phyloP scores from a whole-genome alignment of 2,888 invertebrate species.

The Metalampra italica region DNA sequence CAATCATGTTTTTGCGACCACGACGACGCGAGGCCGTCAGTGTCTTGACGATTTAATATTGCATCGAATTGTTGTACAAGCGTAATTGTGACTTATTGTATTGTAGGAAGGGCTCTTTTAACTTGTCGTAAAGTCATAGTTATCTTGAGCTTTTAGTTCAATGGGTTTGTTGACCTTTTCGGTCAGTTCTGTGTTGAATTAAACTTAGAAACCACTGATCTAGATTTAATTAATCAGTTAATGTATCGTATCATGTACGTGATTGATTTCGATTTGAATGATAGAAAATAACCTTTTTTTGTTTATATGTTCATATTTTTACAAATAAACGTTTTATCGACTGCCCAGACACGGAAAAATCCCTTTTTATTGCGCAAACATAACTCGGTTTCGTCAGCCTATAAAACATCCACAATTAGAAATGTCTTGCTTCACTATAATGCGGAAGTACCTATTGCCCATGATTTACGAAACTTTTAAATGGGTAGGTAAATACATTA shows the following conservation, averaged over 20 bases:
- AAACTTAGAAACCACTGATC: neutral
- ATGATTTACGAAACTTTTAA: too few relatives aligned
- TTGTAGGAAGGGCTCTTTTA: constrained; percentile 15
- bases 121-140: neutral
- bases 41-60: constrained; percentile 32
- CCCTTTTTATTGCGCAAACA: too few relatives aligned
- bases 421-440: too few relatives aligned
- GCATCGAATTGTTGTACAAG: constrained; percentile 1
- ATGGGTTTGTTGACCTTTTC: constrained; percentile 51
- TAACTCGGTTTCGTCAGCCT: too few relatives aligned
- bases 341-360: too few relatives aligned
- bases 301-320: too few relatives aligned
- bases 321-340: too few relatives aligned
- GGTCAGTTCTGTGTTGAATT: too few relatives aligned
- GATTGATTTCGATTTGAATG: neutral
- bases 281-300: too few relatives aligned
- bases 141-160: constrained; percentile 16
- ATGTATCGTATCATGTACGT: neutral
- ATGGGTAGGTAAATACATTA: too few relatives aligned
- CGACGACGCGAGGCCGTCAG: constrained; percentile 22
- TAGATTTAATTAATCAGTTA: neutral
- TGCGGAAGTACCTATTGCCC: too few relatives aligned
- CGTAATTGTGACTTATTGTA: constrained; percentile 18
- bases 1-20: constrained; percentile 25
- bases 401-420: too few relatives aligned